Conservation (phyloP, 2,113 vertebrate species). For the Pangasianodon hypophthalmus region DNA sequence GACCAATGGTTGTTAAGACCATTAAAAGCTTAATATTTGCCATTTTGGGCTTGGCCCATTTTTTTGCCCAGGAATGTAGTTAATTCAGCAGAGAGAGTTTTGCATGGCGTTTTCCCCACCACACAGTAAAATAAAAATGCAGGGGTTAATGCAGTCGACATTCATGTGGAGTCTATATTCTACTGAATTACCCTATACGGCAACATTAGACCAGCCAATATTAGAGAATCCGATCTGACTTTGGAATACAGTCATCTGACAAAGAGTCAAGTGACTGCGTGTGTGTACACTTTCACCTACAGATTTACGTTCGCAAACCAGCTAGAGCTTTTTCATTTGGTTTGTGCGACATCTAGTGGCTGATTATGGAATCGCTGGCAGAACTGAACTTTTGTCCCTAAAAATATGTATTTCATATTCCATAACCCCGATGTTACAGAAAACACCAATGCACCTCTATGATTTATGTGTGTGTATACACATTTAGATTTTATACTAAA, state of each 20-base stretch:
- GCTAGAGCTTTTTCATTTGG: background rate
- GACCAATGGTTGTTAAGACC: too few relatives aligned
- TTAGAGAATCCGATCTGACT: background rate
- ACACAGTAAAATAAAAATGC: background rate
- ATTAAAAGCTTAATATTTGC: too few relatives aligned
- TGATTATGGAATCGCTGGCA: background rate
- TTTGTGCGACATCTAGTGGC: slow-evolving; percentile 19
- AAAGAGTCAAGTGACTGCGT: background rate
- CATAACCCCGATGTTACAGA: background rate
- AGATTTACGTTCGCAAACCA: background rate
- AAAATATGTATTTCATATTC: too few relatives aligned
- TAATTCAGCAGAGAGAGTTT: background rate
- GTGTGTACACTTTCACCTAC: background rate
- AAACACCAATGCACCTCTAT: background rate
- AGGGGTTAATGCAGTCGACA: background rate
- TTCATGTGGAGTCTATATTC: background rate
- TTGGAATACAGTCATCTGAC: background rate
- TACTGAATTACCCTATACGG: background rate
- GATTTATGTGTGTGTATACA: background rate
- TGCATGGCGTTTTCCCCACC: background rate
- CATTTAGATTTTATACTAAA: background rate
- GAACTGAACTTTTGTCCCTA: too few relatives aligned
- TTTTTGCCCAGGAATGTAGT: too few relatives aligned
- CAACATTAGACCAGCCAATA: background rate
- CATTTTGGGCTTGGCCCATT: too few relatives aligned